phyloP scores from a whole-genome alignment of 2,888 invertebrate genomes.

The Nineta flava region DNA sequence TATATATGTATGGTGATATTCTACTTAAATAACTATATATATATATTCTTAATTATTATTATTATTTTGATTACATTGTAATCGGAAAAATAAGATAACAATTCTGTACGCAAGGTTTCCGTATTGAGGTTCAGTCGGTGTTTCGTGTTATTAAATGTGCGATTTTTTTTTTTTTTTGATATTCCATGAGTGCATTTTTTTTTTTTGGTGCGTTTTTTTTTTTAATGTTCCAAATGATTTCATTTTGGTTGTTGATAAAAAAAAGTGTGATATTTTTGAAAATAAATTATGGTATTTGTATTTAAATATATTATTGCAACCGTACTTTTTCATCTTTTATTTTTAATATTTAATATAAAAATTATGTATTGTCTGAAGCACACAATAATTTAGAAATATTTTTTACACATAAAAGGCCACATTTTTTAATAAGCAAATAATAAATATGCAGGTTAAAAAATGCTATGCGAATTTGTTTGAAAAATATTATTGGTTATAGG shows the following conservation, averaged over 20 bases:
- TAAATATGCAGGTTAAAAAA: neutral
- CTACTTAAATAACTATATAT: neutral
- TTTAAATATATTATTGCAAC: neutral
- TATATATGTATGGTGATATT: conserved; percentile 1
- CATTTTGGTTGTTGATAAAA: neutral
- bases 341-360: neutral
- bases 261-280: neutral
- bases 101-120: conserved; percentile 3
- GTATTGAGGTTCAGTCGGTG: conserved; percentile 6
- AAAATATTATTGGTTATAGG: too few species aligned
- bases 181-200: neutral
- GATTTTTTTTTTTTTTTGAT: neutral
- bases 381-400: neutral
- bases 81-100: neutral
- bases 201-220: neutral
- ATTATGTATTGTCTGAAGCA: neutral
- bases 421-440: neutral
- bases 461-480: neutral
- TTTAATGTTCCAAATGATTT: neutral
- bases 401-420: neutral
- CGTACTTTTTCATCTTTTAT: neutral
- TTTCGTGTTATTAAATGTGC: neutral
- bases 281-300: neutral
- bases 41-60: too few species aligned
- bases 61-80: too few species aligned